Conservation (phyloP, 2,113 vertebrate genomes). For the Myotis brandtii region DNA sequence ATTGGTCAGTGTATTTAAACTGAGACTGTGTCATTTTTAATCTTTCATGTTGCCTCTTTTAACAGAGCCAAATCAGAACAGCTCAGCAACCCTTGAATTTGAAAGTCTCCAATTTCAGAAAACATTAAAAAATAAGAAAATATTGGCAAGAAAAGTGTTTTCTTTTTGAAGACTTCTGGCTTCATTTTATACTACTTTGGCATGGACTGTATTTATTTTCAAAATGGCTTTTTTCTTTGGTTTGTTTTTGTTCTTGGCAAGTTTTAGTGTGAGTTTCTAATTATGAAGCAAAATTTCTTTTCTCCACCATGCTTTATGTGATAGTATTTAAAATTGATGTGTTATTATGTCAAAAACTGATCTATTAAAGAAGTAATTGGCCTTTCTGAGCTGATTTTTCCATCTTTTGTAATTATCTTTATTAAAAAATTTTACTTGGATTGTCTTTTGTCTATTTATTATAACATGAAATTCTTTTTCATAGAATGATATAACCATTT, state of each 20-base stretch:
- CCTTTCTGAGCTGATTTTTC: conserved; percentile 91
- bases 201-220: conserved; percentile 93
- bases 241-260: conserved; percentile 86
- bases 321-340: conserved; percentile 93
- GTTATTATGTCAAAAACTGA: conserved; percentile 90
- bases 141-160: conserved; percentile 80
- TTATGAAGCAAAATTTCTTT: conserved; percentile 90
- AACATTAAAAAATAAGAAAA: conserved; percentile 77
- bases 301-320: conserved; percentile 90
- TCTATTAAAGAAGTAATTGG: conserved; percentile 91
- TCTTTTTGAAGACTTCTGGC: conserved; percentile 86
- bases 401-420: conserved; percentile 92
- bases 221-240: conserved; percentile 87
- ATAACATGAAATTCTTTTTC: conserved; percentile 20
- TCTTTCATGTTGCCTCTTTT: conserved; percentile 74
- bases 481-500: neutral
- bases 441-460: conserved; percentile 84
- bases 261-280: conserved; percentile 91
- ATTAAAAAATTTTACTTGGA: conserved; percentile 88
- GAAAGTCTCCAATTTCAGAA: conserved; percentile 80
- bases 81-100: conserved; percentile 92
- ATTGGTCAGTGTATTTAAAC: neutral
- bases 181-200: conserved; percentile 90
- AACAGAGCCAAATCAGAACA: conserved; percentile 93
- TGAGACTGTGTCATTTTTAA: conserved; percentile 39